Base-by-base conservation (phyloP, 2,888 invertebrate species). In the Philereme transversata region DNA sequence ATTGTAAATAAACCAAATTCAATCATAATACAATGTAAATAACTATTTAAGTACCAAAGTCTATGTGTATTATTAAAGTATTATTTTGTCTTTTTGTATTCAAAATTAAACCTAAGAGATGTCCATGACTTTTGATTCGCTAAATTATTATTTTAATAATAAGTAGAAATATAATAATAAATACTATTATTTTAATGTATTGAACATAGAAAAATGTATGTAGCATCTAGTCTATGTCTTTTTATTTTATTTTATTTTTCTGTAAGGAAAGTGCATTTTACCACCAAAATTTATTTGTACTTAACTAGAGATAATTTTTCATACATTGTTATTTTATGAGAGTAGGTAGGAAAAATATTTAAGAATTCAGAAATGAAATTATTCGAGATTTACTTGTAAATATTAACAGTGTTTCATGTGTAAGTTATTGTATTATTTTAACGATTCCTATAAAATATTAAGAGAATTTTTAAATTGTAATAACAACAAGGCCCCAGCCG, bases 201-300 rank as follows among this genome's bases (percentile, higher is more conserved):
- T 52, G 5, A 48, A 48, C 41, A 45, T 45, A 55, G n/a, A 51
- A 48, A 59, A 53, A 60, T 9, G n/a, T 68, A 70, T 9, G n/a
- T 68, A 70, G 57, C 50, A 11, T 70, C 73, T 75, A 74, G 73
- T 72, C 71, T 70, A 64, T 49, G 11, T 62, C 47, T 51, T 68
- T 43, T 57, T 51, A 46, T 38, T 48, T 57, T 51, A 46, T 38
- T 48, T 52, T 54, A 49, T 9, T 59, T 61, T 60, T 55, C 45
- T 66, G 51, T 38, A 43, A 50, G 58, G 44, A 58, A 66, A 52
- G 50, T 79, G 82, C 83, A 85, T 86, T 86, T 84, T 73, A 79
- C 76, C 80, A 83, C 82, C 82, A 83, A 86, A 83, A 53, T 73
- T 74, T 67, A 71, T 71, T 72, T 80, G 86, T 87, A 87, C 87